phyloP scores from a whole-genome alignment of 2,797 vertebrate genomes.

The Macrochelys suwanniensis region DNA sequence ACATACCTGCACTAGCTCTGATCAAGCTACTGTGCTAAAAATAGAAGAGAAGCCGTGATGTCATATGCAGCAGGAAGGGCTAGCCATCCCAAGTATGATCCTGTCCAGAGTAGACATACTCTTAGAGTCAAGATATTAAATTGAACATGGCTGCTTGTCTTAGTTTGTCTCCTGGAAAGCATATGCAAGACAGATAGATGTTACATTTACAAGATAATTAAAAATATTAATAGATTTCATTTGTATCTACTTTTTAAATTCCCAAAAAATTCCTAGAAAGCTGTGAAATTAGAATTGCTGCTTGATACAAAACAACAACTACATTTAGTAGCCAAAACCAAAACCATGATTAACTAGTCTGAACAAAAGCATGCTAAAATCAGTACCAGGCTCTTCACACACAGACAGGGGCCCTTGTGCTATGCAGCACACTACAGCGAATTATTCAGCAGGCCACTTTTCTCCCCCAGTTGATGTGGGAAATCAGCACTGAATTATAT shows the following conservation, averaged over 20 bases:
- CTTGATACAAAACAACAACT: neutral
- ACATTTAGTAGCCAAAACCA: neutral
- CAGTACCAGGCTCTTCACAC: neutral
- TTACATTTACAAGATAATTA: slow-evolving; percentile 43
- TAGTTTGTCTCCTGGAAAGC: slow-evolving; percentile 9
- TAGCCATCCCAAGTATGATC: too few species aligned
- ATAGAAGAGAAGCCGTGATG: too few species aligned
- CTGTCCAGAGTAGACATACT: neutral
- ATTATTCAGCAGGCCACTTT: fast-evolving
- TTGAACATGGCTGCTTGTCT: neutral
- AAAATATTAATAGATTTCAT: slow-evolving; percentile 61
- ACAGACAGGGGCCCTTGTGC: neutral
- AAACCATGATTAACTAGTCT: neutral
- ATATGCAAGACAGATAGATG: slow-evolving; percentile 55
- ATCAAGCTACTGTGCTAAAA: too few species aligned
- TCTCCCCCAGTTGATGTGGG: fast-evolving
- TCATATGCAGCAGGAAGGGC: too few species aligned
- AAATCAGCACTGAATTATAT: fast-evolving
- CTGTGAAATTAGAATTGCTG: slow-evolving; percentile 53
- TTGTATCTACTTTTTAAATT: slow-evolving; percentile 60
- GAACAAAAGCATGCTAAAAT: neutral
- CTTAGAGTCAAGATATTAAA: neutral
- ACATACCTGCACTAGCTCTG: too few species aligned
- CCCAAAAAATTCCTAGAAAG: slow-evolving; percentile 50
- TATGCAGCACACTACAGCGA: fast-evolving